Evolutionary conservation across 2,888 invertebrate genomes (phyloP).

Genomic region (Nemotelus pantherinus): DNA sequence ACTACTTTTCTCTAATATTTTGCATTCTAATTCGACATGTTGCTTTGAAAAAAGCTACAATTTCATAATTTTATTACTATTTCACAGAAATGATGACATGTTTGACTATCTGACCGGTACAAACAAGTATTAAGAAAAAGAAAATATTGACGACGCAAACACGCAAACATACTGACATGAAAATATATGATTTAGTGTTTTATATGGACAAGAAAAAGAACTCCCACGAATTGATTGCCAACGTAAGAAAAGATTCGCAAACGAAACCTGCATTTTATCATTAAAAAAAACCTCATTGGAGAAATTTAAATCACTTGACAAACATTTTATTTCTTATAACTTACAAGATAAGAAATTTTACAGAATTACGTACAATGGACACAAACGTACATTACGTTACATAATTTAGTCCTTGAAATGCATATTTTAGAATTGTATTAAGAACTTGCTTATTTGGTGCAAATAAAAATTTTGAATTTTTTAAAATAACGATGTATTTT

Average conservation of each 20-base stretch:
- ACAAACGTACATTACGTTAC: slow-evolving; percentile 34
- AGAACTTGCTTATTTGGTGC: slow-evolving; percentile 34
- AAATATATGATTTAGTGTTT: slow-evolving; percentile 2
- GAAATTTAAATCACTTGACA: slow-evolving; percentile 11
- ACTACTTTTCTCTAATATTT: not conserved
- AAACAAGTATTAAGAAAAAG: slow-evolving; percentile 27
- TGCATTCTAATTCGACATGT: not conserved
- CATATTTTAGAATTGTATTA: slow-evolving; percentile 28
- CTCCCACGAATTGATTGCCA: slow-evolving; percentile 12
- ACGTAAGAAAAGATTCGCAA: slow-evolving; percentile 18
- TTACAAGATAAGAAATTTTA: slow-evolving; percentile 17
- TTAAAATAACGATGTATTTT: too few species aligned
- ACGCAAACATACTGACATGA: slow-evolving; percentile 15
- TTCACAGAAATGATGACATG: slow-evolving; percentile 38
- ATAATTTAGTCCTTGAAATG: slow-evolving; percentile 1
- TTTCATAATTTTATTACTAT: slow-evolving; percentile 40
- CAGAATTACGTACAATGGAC: slow-evolving; percentile 1
- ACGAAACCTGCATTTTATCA: slow-evolving; percentile 8
- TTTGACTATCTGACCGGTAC: slow-evolving; percentile 34
- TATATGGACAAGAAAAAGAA: not conserved
- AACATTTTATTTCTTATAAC: slow-evolving; percentile 30
- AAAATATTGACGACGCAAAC: slow-evolving; percentile 15
- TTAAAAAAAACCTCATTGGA: not conserved
- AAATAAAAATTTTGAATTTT: slow-evolving; percentile 27
- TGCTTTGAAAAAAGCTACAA: not conserved